Evolutionary conservation across 2,888 invertebrate genomes (phyloP).

Genomic region (Ariolimax columbianus): DNA sequence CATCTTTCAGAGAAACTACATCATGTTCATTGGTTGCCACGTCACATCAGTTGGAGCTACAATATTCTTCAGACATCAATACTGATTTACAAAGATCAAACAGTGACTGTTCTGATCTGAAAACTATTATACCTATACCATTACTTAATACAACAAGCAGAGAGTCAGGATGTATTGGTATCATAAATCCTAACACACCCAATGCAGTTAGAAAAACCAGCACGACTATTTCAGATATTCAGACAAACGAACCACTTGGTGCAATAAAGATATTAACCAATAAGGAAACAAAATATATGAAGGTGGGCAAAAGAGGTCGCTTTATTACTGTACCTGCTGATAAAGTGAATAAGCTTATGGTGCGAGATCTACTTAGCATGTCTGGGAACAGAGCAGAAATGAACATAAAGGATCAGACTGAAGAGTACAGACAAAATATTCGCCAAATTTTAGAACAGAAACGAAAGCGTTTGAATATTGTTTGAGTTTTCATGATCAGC

Average conservation of each 20-base stretch:
- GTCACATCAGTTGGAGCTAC: neutral
- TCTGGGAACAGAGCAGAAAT: constrained; percentile 34
- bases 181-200: neutral
- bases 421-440: constrained; percentile 24
- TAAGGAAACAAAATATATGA: neutral
- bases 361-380: constrained; percentile 33
- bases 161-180: neutral
- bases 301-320: constrained; percentile 35
- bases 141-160: neutral
- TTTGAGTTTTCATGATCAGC: neutral
- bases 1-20: neutral
- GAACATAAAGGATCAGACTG: constrained; percentile 12
- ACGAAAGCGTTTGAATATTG: constrained; percentile 24
- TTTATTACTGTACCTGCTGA: constrained; percentile 18
- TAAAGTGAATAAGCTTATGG: constrained; percentile 32
- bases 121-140: neutral
- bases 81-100: neutral
- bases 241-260: neutral
- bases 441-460: constrained; percentile 31
- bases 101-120: neutral
- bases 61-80: neutral
- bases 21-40: neutral
- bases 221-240: neutral
- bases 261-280: neutral
- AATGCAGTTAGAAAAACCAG: neutral